A percentile compares a stretch with the other conserved stretches of the same genome.
These are phyloP conservation scores for Eilema griseolum DNA, from an alignment of 2,888 invertebrate species.

Conservation along the genomic window DNA sequence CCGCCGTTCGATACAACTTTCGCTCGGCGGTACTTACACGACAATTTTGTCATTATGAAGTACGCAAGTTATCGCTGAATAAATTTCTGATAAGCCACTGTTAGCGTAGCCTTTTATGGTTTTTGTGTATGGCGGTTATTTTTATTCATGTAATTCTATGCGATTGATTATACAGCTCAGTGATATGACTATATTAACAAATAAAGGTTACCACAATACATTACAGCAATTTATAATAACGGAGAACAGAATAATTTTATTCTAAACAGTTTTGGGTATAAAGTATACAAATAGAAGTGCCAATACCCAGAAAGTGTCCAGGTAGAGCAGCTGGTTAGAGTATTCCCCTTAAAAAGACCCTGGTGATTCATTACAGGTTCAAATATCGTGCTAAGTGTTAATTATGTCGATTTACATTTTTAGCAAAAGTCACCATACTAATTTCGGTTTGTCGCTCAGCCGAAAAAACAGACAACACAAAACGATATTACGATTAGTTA, in stretches of 20 bases:
- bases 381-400: no score
- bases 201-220: background rate
- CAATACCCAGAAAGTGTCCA: no score
- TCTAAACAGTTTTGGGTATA: no score
- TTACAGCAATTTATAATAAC: background rate
- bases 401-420: no score
- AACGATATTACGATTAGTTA: no score
- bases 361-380: no score
- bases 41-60: constrained; percentile 61
- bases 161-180: background rate
- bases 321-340: no score
- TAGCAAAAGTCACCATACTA: no score
- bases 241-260: background rate
- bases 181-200: background rate
- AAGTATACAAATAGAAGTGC: no score
- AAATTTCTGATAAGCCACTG: constrained; percentile 47
- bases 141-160: background rate
- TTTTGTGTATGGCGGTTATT: constrained; percentile 6
- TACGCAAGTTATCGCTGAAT: constrained; percentile 58
- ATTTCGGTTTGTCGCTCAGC: no score
- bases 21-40: constrained; percentile 32
- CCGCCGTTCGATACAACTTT: constrained; percentile 38
- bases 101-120: constrained; percentile 18
- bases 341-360: no score
- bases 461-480: no score